These are phyloP conservation scores for Drosophila gaucha DNA, from an alignment of 2,888 invertebrate genomes.

Conservation along the genomic window DNA sequence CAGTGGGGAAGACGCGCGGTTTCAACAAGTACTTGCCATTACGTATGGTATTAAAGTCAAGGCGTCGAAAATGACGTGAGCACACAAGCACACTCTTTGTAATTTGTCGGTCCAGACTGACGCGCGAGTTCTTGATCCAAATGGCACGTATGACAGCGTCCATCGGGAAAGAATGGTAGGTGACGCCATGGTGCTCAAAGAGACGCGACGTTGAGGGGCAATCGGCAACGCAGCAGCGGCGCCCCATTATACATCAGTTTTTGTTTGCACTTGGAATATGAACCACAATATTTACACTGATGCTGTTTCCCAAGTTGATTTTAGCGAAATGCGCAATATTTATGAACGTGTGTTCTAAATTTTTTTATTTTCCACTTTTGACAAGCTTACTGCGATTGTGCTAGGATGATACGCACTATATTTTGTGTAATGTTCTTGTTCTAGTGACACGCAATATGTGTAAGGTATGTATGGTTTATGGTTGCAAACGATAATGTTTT, in stretches of 20 bases:
- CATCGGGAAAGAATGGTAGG: slow-evolving; percentile 91
- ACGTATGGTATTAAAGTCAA: slow-evolving; percentile 90
- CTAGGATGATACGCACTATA: slow-evolving; percentile 2
- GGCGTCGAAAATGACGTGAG: slow-evolving; percentile 90
- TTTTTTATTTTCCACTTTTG: slow-evolving; percentile 5
- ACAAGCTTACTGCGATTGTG: slow-evolving; percentile 29
- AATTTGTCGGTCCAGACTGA: slow-evolving; percentile 86
- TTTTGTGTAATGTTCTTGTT: not conserved
- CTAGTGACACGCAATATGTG: not conserved
- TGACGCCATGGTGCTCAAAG: slow-evolving; percentile 87
- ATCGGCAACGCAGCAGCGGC: slow-evolving; percentile 82
- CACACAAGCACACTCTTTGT: slow-evolving; percentile 88
- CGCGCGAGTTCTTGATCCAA: slow-evolving; percentile 89
- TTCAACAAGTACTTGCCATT: slow-evolving; percentile 89
- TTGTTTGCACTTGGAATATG: not conserved
- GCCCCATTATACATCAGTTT: slow-evolving; percentile 75
- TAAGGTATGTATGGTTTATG: not conserved
- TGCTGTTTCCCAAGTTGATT: slow-evolving; percentile 12
- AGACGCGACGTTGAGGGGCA: slow-evolving; percentile 82
- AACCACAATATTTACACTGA: not conserved
- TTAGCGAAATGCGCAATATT: slow-evolving; percentile 30
- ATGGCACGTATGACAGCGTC: slow-evolving; percentile 87
- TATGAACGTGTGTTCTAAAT: not conserved
- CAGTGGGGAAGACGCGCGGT: slow-evolving; percentile 90
- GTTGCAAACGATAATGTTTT: not conserved